Base-by-base conservation (phyloP, 2,113 vertebrate genomes). In the Anseranas semipalmata region DNA sequence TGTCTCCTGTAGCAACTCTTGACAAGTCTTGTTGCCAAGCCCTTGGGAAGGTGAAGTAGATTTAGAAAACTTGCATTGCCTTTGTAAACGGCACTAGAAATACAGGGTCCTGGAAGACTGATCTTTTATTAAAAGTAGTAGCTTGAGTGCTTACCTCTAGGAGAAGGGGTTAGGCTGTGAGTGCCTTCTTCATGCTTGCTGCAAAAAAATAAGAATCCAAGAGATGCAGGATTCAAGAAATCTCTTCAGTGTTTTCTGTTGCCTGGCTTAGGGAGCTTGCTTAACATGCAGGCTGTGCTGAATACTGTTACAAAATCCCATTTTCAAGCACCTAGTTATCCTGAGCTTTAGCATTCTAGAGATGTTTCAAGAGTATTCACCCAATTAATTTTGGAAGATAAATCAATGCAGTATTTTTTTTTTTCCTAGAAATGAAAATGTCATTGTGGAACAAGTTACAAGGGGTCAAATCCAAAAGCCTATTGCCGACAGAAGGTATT, bases 401-500 rank as follows among this genome's bases (percentile, higher is more conserved):
- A 81, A 45, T 62, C 62, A 82, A 50, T 13, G 25, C 14, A 56
- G 56, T 43, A 37, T 67, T 59, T 46, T 90, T 66, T 93, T 87
- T n/a, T n/a, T n/a, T n/a, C 73, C 62, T 86, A 97, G 97, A 92
- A 63, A 60, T 87, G 58, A 94, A 94, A 77, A 98, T 98, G 98
- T 98, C 98, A 88, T 97, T 96, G 4, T 98, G 98, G 98, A 71
- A 90, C 71, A 98, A 98, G 71, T 93, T n/a, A 81, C 79, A 3
- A 90, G 92, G 41, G 95, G 89, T 74, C 97, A 97, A 89, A 86
- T 96, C 70, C 91, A 96, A 52, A 94, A 93, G 28, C 76, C 89
- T 18, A 94, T 92, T 56, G 93, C 94, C 12, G 98, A 97, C 60
- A 97, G 98, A 96, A 98, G 98, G 98, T 98, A 96, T 97, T 96